A percentile compares a stretch with the other conserved stretches of the same genome.
Conservation (phyloP, 2,797 vertebrate species). For the Trematomus bernacchii region DNA sequence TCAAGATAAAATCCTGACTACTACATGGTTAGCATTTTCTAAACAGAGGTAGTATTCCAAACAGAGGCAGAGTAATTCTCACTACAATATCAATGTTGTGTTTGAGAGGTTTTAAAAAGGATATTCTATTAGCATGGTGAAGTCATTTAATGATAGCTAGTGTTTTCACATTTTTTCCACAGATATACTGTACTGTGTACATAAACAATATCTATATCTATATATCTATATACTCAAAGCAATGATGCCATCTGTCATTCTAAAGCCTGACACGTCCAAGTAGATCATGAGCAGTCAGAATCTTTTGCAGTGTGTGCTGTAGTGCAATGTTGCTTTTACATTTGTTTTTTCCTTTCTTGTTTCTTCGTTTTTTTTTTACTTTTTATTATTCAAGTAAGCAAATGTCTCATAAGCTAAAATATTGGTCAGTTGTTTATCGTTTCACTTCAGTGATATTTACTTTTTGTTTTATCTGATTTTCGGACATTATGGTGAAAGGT, state of each 20-base stretch:
- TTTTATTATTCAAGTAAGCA: conserved; percentile 63
- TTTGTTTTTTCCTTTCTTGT: conserved; percentile 38
- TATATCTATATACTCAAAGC: conserved; percentile 85
- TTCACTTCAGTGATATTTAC: conserved; percentile 37
- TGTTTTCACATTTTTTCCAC: conserved; percentile 80
- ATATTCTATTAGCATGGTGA: conserved; percentile 84
- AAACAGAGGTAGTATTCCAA: conserved; percentile 71
- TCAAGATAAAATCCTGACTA: conserved; percentile 61
- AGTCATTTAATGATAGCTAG: conserved; percentile 83
- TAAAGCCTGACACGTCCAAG: conserved; percentile 68
- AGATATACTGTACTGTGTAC: conserved; percentile 85
- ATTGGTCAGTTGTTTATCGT: conserved; percentile 63
- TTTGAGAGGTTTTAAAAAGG: conserved; percentile 77
- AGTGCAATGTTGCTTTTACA: conserved; percentile 70
- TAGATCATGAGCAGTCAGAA: conserved; percentile 67
- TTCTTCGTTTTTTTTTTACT: conserved; percentile 38
- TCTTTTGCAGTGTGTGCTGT: conserved; percentile 66
- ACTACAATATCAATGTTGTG: conserved; percentile 77
- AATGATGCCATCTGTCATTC: conserved; percentile 79
- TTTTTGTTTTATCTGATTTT: conserved; percentile 37
- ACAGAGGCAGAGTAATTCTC: conserved; percentile 64
- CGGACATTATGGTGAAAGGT: conserved; percentile 34
- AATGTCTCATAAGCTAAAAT: conserved; percentile 73
- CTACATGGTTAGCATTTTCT: conserved; percentile 61
- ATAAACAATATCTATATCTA: conserved; percentile 85